phyloP scores from a whole-genome alignment of 2,888 invertebrate genomes.

The Blera fallax region DNA sequence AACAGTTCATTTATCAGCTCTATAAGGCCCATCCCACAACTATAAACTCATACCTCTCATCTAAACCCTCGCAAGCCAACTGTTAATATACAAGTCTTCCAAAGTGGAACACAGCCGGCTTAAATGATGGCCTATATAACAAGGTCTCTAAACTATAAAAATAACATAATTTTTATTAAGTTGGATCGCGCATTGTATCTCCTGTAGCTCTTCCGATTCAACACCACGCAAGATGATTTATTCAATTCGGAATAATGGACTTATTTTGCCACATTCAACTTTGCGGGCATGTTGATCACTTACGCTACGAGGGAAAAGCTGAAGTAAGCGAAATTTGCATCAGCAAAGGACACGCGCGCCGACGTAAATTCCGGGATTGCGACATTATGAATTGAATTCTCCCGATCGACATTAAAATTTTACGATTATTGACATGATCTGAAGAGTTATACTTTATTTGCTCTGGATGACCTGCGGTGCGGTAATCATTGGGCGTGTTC shows the following conservation, averaged over 20 bases:
- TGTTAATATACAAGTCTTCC: too few species aligned
- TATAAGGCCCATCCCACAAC: too few species aligned
- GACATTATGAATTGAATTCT: constrained; percentile 40
- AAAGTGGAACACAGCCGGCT: too few species aligned
- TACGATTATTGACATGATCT: constrained; percentile 44
- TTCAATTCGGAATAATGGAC: constrained; percentile 40
- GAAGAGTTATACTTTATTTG: constrained; percentile 47
- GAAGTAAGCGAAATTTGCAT: background rate
- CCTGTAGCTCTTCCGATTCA: background rate
- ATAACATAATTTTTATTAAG: background rate
- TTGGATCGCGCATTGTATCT: background rate
- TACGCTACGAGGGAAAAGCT: background rate
- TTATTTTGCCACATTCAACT: constrained; percentile 34
- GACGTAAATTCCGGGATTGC: constrained; percentile 48
- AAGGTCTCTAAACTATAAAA: too few species aligned
- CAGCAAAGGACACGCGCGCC: background rate
- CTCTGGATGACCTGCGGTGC: constrained; percentile 34
- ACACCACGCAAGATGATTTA: constrained; percentile 31
- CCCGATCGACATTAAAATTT: constrained; percentile 52
- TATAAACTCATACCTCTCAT: too few species aligned
- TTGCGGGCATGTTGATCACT: background rate
- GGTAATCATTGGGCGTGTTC: constrained; percentile 31
- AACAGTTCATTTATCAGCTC: too few species aligned
- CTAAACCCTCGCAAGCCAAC: too few species aligned
- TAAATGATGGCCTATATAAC: too few species aligned